Evolutionary conservation across 2,888 invertebrate genomes (phyloP), one percentile per base, ranked within the genome.

Genomic region (Apocheima hispidaria): DNA sequence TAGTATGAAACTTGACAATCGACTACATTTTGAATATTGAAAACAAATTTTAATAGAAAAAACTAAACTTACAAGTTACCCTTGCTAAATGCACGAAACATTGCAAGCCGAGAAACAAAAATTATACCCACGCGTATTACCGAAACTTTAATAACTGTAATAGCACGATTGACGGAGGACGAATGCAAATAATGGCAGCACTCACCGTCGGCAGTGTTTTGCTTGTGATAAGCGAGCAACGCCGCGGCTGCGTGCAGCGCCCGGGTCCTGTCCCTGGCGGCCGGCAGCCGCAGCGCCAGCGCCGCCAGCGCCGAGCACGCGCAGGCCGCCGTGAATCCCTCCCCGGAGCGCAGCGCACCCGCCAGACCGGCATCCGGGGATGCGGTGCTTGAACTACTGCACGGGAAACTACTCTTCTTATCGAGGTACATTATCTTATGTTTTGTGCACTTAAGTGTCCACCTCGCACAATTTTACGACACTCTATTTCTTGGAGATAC

Each of bases 261-360:
- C 80, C 98, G 96, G 1, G 97, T 96, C 14, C 81, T 68, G 44
- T 66, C 69, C 14, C n/a, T 28, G 0, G 65, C 54, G 4, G 62
- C 55, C 23, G 61, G 58, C 71, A 86, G 75, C 62, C 80, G 78
- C 49, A 99, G 94, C 0, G 98, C 97, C 75, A 99, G 90, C 91
- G 99, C 99, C 38, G 97, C 96, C 52, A 99, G 93, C 28, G 98
- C 97, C 1, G 98, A 97, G 41, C 98, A 97, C 18, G 99, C 92
- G 40, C 98, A 96, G 12, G 99, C 98, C 1, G 97, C 98, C 64
- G 99, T 96, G 90, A 99, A 99, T 88, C 98, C 98, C 81, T 99
- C 98, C 1, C 99, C 99, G 70, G 97, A 96, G 93, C 98, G 95
- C 78, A 99, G 94, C 80, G 98, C 98, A 71, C 96, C 95, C 35